A percentile compares a stretch with the other conserved stretches of the same genome.
These are phyloP conservation scores for Valencia hispanica DNA, from an alignment of 2,797 vertebrate species.

Conservation along the genomic window DNA sequence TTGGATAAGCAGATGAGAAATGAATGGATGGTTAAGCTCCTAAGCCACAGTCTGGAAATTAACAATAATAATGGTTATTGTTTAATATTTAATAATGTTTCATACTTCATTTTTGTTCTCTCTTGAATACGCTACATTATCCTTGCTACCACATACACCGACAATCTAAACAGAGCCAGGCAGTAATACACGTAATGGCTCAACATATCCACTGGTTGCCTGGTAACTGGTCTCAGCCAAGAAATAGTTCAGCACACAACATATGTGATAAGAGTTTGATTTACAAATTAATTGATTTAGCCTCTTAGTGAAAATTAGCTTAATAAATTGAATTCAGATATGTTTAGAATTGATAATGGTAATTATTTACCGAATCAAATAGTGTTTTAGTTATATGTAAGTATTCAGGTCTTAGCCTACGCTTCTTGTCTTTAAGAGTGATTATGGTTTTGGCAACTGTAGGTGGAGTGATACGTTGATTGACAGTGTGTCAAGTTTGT, in stretches of 20 bases:
- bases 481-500: neutral
- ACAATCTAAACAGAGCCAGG: slow-evolving; percentile 1
- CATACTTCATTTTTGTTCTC: neutral
- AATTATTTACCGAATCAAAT: neutral
- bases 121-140: neutral
- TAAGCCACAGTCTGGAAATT: neutral
- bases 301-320: neutral
- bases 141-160: neutral
- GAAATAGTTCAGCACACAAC: slow-evolving; percentile 5
- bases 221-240: slow-evolving; percentile 21
- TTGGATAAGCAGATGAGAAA: neutral
- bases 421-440: neutral
- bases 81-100: neutral
- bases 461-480: neutral
- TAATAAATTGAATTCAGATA: neutral
- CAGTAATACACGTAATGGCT: neutral
- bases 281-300: neutral
- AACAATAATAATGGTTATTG: neutral
- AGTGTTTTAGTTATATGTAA: neutral
- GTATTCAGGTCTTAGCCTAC: neutral
- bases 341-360: neutral
- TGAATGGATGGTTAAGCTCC: neutral
- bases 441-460: neutral
- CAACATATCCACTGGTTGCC: slow-evolving; percentile 18
- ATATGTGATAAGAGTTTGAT: slow-evolving; percentile 4